These are phyloP conservation scores for Drosophila kuntzei DNA, from an alignment of 2,888 invertebrate genomes.

Conservation along the genomic window DNA sequence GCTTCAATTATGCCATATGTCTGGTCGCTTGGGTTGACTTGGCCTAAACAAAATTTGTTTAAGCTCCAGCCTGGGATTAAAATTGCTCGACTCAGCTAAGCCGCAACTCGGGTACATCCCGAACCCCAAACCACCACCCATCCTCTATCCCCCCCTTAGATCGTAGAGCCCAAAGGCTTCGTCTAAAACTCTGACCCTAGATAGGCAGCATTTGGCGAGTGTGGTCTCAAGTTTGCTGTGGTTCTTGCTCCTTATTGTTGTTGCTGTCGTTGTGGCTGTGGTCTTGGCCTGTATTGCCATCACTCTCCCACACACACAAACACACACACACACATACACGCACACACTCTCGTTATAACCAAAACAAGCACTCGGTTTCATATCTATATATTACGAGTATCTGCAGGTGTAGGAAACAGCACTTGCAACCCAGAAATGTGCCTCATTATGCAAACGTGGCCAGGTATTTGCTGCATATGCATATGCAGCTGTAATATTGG, in stretches of 20 bases:
- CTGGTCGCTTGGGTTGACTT: conserved; percentile 57
- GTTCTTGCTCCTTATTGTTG: conserved; percentile 35
- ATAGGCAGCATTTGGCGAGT: conserved; percentile 48
- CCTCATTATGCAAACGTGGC: conserved; percentile 49
- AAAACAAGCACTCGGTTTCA: conserved; percentile 10
- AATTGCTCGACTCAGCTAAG: conserved; percentile 59
- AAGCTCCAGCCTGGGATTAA: conserved; percentile 76
- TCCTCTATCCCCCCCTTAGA: background rate
- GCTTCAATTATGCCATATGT: conserved; percentile 79
- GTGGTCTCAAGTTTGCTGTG: conserved; percentile 48
- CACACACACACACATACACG: background rate
- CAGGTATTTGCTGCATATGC: conserved; percentile 45
- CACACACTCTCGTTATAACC: background rate
- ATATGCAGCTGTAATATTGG: conserved; percentile 41
- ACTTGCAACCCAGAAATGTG: conserved; percentile 10
- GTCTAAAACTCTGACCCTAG: conserved; percentile 4
- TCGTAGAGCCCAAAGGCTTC: background rate
- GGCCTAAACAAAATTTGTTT: conserved; percentile 76
- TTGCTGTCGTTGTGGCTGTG: conserved; percentile 23
- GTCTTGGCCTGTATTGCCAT: conserved; percentile 27
- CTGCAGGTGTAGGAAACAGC: conserved; percentile 3
- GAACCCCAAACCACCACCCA: background rate
- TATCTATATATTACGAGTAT: background rate
- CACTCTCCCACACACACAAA: conserved; percentile 23
- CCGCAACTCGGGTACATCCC: conserved; percentile 34